Evolutionary conservation across 2,888 invertebrate species (phyloP), one percentile per base, ranked within the genome.

Genomic region (Gastracanthus pulcherrimus): DNA sequence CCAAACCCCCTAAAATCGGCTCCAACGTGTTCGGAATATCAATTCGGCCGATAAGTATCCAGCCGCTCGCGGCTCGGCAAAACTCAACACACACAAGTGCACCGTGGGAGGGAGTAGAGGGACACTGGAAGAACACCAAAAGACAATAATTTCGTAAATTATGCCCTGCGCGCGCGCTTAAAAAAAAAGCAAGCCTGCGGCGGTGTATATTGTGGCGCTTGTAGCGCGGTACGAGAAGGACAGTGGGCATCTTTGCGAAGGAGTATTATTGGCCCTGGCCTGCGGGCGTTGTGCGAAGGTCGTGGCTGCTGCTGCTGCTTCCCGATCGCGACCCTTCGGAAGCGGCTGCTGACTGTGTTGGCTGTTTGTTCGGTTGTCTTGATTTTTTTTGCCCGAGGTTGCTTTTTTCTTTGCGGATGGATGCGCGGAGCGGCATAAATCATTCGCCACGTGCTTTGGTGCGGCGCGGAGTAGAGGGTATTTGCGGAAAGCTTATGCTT

Each of bases 131-230:
- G n/a, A n/a, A n/a, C n/a, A n/a, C n/a, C 26, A 38, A 64, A 38
- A 67, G 64, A 72, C 74, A 81, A 77, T 81, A 81, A 77, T 81
- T 74, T 77, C 29, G 74, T 77, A 77, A 81, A 81, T 81, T 81
- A 77, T 74, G 55, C 23, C 31, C 29, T 41, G 19, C 36, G 31
- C 62, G 62, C 26, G 34, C 29, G 51, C n/a, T n/a, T 19, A 34
- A 64, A 55, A 66, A 41, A 38, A 29, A 34, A 36, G 60, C 34
- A 48, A 11, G 41, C 26, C 16, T 19, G 38, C 3, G 36, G 55
- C 36, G n/a, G n/a, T n/a, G n/a, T n/a, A n/a, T n/a, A 29, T 62
- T 48, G 34, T 41, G 58, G 62, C 62, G 62, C 62, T 62, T n/a
- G n/a, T n/a, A n/a, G n/a, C n/a, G n/a, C n/a, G n/a, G n/a, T n/a